Percentiles rank a stretch among this genome's conserved stretches.
Evolutionary conservation across 2,797 vertebrate genomes (phyloP).

Genomic region (Bradypus variegatus): DNA sequence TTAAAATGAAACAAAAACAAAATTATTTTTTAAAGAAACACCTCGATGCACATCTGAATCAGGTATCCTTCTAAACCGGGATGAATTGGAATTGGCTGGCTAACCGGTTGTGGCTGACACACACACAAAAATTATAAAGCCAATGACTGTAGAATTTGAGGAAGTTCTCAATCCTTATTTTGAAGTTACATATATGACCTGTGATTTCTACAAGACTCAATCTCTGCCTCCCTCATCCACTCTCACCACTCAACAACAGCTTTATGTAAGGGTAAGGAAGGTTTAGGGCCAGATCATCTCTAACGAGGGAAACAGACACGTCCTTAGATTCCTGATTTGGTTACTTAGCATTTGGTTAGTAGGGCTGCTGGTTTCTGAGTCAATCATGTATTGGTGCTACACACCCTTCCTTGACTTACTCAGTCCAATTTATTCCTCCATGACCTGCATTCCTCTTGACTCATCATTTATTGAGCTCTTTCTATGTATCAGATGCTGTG

Average conservation of each 20-base stretch:
- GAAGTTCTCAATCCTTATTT: neutral
- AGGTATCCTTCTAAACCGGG: neutral
- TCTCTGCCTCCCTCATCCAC: neutral
- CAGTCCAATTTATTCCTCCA: neutral
- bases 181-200: neutral
- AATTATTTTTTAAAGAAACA: neutral
- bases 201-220: neutral
- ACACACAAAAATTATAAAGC: neutral
- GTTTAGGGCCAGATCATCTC: neutral
- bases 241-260: neutral
- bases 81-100: neutral
- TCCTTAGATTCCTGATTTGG: neutral
- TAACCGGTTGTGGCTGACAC: neutral
- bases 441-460: neutral
- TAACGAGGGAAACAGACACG: neutral
- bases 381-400: neutral
- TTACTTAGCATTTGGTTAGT: neutral
- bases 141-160: neutral
- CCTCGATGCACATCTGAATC: neutral
- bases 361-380: neutral
- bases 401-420: neutral
- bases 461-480: neutral
- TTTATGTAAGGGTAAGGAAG: neutral
- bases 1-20: conserved; percentile 18
- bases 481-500: neutral